Base-by-base conservation (phyloP, 2,888 invertebrate genomes). In the Parnassius orleans region DNA sequence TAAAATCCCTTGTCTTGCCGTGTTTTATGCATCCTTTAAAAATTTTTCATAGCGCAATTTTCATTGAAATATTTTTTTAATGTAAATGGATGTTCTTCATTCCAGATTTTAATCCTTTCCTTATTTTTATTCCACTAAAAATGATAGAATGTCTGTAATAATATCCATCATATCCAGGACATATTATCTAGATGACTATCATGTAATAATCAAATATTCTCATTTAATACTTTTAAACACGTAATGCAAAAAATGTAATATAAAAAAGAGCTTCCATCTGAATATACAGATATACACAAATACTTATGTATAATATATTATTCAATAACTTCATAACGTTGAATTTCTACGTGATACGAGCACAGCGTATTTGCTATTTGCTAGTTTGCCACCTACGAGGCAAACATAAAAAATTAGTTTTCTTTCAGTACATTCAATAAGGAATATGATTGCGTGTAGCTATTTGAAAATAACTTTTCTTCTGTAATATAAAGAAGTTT, bases 371-470 rank as follows among this genome's bases (percentile, higher is more conserved):
- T 69, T 67, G 64, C 65, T 66, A 48, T 57, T 66, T 72, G 71
- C 69, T 71, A 68, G 73, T 68, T 73, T 72, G 72, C 72, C 74
- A 73, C 73, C 47, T 19, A 61, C 47, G 57, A 70, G 66, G 63
- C 69, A 75, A 77, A 79, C 74, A 77, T 71, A 74, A 73, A 75
- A 81, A 83, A 86, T 84, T 82, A 81, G 79, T 81, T 83, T 83
- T 76, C 78, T 76, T 75, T 74, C 72, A 71, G 65, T 74, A 46
- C 14, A 61, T 19, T 53, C 53, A 53, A 14, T 43, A 42, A 15
- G 43, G 48, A 57, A 53, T 50, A 41, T 33, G 15, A 42, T 61
- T 43, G 43, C 1, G 43, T 43, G 10, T 11, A 3, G 43, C 11
- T 43, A 43, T 43, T 43, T 43, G 43, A 11, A 43, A 43, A 43